Evolutionary conservation across 2,113 vertebrate species (phyloP).

Genomic region (Sakesphorus luctuosus): DNA sequence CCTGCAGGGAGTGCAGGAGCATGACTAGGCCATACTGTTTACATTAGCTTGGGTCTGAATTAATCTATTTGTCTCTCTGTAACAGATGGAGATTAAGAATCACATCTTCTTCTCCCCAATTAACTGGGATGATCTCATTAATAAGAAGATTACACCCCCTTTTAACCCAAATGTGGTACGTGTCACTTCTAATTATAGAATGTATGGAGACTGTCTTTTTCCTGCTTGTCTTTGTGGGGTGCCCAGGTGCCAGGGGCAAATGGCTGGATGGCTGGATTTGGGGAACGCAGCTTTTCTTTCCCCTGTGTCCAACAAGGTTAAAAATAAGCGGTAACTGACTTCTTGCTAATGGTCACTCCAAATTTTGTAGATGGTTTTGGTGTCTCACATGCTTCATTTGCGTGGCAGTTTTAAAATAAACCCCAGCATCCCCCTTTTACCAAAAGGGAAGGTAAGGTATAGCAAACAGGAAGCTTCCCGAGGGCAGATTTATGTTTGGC

Average conservation of each 20-base stretch:
- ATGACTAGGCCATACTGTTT: background rate
- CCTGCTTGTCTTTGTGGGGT: background rate
- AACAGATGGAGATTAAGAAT: slow-evolving; percentile 96
- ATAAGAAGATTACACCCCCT: slow-evolving; percentile 97
- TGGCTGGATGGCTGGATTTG: background rate
- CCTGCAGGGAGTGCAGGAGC: background rate
- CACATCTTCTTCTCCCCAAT: slow-evolving; percentile 98
- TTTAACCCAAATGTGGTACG: slow-evolving; percentile 99
- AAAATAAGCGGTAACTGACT: background rate
- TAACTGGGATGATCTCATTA: slow-evolving; percentile 99
- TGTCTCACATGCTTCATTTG: background rate
- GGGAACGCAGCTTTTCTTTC: background rate
- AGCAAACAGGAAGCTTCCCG: background rate
- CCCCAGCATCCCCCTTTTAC: background rate
- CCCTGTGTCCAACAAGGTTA: background rate
- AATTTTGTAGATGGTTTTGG: background rate
- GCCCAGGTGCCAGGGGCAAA: background rate
- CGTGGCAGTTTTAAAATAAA: background rate
- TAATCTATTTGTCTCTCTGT: slow-evolving; percentile 58
- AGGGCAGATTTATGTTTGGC: background rate
- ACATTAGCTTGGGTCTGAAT: slow-evolving; percentile 35
- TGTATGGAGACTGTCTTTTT: background rate
- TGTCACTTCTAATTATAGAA: slow-evolving; percentile 55
- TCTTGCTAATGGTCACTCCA: background rate
- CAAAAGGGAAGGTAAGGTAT: background rate